These are phyloP conservation scores for Leptodirus hochenwartii DNA, from an alignment of 2,888 invertebrate species.

Conservation along the genomic window DNA sequence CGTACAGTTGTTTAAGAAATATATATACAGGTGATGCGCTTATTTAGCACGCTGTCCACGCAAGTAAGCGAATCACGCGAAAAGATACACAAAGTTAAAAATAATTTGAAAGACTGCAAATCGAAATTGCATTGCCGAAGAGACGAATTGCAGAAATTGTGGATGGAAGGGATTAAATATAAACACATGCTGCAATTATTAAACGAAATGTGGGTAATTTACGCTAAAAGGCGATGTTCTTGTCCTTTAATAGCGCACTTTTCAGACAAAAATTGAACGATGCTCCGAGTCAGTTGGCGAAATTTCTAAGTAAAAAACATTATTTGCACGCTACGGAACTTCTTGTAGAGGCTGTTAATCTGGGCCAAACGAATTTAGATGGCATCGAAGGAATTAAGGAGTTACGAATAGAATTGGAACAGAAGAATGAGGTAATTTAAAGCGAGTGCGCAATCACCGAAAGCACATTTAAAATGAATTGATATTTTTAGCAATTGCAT, in stretches of 20 bases:
- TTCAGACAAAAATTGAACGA: slow-evolving; percentile 55
- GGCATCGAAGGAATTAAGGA: slow-evolving; percentile 73
- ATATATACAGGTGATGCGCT: slow-evolving; percentile 31
- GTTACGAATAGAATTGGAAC: slow-evolving; percentile 54
- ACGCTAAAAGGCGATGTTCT: background rate
- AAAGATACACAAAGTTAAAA: slow-evolving; percentile 59
- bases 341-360: slow-evolving; percentile 47
- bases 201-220: slow-evolving; percentile 61
- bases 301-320: slow-evolving; percentile 49
- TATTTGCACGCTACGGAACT: slow-evolving; percentile 75
- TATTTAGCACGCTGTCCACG: slow-evolving; percentile 59
- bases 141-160: slow-evolving; percentile 82
- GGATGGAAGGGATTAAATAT: slow-evolving; percentile 93
- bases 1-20: background rate
- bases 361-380: slow-evolving; percentile 52
- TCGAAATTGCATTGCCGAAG: slow-evolving; percentile 72
- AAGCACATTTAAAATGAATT: slow-evolving; percentile 8
- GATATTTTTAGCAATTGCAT: slow-evolving; percentile 38
- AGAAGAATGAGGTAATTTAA: slow-evolving; percentile 36
- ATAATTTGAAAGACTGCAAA: slow-evolving; percentile 68
- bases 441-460: too few relatives aligned
- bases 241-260: slow-evolving; percentile 8
- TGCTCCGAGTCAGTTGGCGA: slow-evolving; percentile 49
- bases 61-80: slow-evolving; percentile 59
- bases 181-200: slow-evolving; percentile 76